Conservation (phyloP, 2,888 invertebrate species). For the Erannis defoliaria region DNA sequence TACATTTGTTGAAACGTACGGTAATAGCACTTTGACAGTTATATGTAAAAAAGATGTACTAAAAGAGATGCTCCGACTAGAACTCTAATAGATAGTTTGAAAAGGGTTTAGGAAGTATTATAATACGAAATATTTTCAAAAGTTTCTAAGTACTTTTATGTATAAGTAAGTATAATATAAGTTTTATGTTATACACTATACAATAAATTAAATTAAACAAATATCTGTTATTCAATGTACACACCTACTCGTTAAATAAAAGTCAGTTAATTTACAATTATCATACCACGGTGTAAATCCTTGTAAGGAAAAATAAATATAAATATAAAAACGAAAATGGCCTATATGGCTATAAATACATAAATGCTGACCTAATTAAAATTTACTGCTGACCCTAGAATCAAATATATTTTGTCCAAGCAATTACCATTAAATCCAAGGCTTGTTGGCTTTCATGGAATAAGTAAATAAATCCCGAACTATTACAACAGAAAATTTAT, state of each 20-base stretch:
- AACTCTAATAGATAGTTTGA: slow-evolving; percentile 13
- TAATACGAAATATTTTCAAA: neutral
- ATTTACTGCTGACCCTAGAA: slow-evolving; percentile 13
- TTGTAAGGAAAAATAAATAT: neutral
- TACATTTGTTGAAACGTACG: slow-evolving; percentile 31
- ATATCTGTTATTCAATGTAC: too few relatives aligned
- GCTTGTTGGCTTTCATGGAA: slow-evolving; percentile 32
- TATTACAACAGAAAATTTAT: slow-evolving; percentile 54
- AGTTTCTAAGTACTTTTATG: too few relatives aligned
- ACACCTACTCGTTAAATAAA: too few relatives aligned
- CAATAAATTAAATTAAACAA: too few relatives aligned
- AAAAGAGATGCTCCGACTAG: slow-evolving; percentile 7
- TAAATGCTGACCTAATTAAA: slow-evolving; percentile 6
- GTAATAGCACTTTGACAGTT: slow-evolving; percentile 28
- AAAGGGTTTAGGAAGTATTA: slow-evolving; percentile 16
- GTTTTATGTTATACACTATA: too few relatives aligned
- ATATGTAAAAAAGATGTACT: slow-evolving; percentile 23
- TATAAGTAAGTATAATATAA: too few relatives aligned
- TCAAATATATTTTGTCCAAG: slow-evolving; percentile 23
- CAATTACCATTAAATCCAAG: slow-evolving; percentile 35
- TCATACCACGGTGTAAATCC: too few relatives aligned
- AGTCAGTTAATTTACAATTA: too few relatives aligned
- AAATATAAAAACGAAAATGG: too few relatives aligned
- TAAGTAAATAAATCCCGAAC: slow-evolving; percentile 50
- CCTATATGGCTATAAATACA: too few relatives aligned